Conservation (phyloP, 2,113 vertebrate species). For the Sceloporus tristichus region DNA sequence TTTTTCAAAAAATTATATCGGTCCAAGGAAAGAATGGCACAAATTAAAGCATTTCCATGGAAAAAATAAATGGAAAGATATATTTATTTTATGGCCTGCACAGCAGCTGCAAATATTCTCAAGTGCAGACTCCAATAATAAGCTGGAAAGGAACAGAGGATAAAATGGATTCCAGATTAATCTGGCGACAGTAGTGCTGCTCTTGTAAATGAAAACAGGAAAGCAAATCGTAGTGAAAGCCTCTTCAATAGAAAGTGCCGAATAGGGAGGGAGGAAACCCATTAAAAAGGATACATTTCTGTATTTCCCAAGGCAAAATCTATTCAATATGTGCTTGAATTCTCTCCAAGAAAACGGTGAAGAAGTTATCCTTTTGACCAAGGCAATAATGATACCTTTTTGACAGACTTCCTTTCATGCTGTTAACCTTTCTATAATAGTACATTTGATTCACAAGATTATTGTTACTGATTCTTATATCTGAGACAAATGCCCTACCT, state of each 20-base stretch:
- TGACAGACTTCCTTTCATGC: background rate
- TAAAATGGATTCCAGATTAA: conserved; percentile 36
- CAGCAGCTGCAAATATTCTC: background rate
- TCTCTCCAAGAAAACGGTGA: conserved; percentile 3
- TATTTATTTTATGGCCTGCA: conserved; percentile 20
- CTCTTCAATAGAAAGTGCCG: rapidly evolving
- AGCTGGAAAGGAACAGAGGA: conserved; percentile 9
- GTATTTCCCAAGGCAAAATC: conserved; percentile 13
- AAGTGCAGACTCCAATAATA: background rate
- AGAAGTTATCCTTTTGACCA: rapidly evolving
- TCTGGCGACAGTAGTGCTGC: background rate
- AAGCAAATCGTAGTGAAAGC: background rate
- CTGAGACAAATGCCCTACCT: background rate
- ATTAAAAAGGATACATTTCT: background rate
- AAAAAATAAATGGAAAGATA: conserved; percentile 6
- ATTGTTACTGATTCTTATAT: background rate
- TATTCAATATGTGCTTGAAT: background rate
- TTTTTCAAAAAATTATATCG: background rate
- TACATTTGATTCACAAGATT: background rate
- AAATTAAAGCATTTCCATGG: conserved; percentile 22
- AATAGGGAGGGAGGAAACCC: background rate
- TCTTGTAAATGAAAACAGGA: background rate
- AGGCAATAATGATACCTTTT: background rate
- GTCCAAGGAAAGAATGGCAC: conserved; percentile 20
- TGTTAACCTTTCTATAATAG: background rate